Evolutionary conservation across 1,140 invertebrate species (phyloP).

Genomic region (Drosophila parvula): DNA sequence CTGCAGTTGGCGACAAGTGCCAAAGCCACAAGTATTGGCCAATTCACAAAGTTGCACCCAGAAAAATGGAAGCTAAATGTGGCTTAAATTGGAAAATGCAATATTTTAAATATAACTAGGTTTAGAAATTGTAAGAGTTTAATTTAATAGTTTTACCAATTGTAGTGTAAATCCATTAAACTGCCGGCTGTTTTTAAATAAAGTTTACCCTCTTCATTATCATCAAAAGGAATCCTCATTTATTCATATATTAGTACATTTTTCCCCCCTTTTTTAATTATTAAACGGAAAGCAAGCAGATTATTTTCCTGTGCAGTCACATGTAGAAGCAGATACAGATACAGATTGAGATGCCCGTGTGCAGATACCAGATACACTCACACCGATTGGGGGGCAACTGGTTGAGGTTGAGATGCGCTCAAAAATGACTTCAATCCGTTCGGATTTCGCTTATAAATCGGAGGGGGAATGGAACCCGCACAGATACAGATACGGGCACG

Average conservation of each 20-base stretch:
- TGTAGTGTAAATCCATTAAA: too few species aligned
- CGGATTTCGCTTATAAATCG: constrained; percentile 31
- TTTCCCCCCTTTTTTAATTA: too few species aligned
- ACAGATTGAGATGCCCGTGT: constrained; percentile 12
- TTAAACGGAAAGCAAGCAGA: neutral
- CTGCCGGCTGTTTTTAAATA: too few species aligned
- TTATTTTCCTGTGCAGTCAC: neutral
- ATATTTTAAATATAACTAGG: neutral
- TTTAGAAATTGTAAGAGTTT: too few species aligned
- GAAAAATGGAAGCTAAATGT: neutral
- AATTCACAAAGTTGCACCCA: constrained; percentile 23
- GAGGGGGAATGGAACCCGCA: constrained; percentile 13
- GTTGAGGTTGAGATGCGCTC: constrained; percentile 76
- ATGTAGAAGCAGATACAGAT: constrained; percentile 28
- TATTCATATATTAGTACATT: neutral
- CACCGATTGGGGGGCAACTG: constrained; percentile 47
- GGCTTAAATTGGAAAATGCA: too few species aligned
- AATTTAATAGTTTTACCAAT: too few species aligned
- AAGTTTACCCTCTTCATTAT: neutral
- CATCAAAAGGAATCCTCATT: neutral
- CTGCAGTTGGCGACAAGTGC: constrained; percentile 49
- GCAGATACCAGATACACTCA: constrained; percentile 22
- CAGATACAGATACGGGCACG: constrained; percentile 1
- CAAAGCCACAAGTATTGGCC: constrained; percentile 55
- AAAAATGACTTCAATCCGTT: constrained; percentile 71